phyloP scores from a whole-genome alignment of 2,797 vertebrate genomes.

The Rhodeus uyekii region DNA sequence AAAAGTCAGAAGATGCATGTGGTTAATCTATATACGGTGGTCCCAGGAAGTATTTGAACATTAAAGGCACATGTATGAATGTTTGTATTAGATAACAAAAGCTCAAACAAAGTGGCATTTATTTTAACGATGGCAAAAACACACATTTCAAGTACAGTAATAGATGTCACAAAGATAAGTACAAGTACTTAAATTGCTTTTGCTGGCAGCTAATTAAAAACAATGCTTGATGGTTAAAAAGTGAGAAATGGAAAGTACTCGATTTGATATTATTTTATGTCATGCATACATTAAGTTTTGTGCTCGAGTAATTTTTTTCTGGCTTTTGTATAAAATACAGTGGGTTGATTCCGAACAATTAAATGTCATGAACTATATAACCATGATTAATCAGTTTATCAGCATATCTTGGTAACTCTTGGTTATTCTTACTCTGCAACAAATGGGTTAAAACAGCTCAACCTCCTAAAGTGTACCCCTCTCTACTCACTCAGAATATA shows the following conservation, averaged over 20 bases:
- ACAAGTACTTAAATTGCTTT: background rate
- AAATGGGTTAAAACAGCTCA: constrained; percentile 44
- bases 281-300: too few relatives aligned
- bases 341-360: background rate
- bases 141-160: background rate
- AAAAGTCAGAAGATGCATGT: background rate
- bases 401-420: constrained; percentile 1
- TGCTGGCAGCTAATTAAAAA: background rate
- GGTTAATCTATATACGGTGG: background rate
- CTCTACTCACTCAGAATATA: constrained; percentile 52
- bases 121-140: background rate
- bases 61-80: background rate
- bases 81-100: background rate
- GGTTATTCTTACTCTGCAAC: constrained; percentile 16
- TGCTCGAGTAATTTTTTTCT: too few relatives aligned
- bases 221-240: background rate
- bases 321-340: background rate
- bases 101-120: background rate
- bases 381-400: constrained; percentile 2
- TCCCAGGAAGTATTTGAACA: background rate
- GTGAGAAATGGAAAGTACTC: background rate
- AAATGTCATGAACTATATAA: too few relatives aligned
- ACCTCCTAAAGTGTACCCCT: constrained; percentile 28
- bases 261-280: too few relatives aligned
- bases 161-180: background rate